Percentiles rank a stretch among this genome's conserved stretches.
Evolutionary conservation across 2,888 invertebrate genomes (phyloP).

Genomic region (Polylopha cassiicola): DNA sequence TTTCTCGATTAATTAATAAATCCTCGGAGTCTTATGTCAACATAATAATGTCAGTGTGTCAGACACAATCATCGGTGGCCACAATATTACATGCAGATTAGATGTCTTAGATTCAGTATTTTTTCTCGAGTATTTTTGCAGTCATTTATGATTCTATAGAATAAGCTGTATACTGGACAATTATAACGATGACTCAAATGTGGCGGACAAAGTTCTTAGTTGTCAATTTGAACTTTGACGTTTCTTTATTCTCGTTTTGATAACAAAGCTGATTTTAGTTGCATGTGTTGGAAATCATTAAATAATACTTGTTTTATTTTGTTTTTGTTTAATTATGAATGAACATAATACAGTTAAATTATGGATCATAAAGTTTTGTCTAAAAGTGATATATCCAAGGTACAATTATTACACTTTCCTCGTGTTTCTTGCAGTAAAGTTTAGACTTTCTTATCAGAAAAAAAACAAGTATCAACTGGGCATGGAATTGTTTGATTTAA

Average conservation of each 20-base stretch:
- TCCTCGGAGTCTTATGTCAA: too few species aligned
- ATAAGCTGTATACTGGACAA: too few species aligned
- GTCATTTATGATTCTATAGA: too few species aligned
- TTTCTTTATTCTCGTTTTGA: neutral
- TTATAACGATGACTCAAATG: too few species aligned
- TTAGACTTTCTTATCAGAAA: slow-evolving; percentile 48
- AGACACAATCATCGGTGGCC: too few species aligned
- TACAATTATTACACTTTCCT: slow-evolving; percentile 62
- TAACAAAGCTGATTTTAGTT: neutral
- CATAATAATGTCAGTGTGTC: too few species aligned
- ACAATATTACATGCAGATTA: too few species aligned
- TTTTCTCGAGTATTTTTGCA: too few species aligned
- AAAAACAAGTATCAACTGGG: slow-evolving; percentile 28
- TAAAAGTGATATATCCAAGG: slow-evolving; percentile 69
- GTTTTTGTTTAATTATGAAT: slow-evolving; percentile 50
- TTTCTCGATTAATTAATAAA: too few species aligned
- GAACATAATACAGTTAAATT: slow-evolving; percentile 46
- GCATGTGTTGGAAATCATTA: slow-evolving; percentile 14
- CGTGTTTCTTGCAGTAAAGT: slow-evolving; percentile 63
- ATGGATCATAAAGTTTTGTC: slow-evolving; percentile 68
- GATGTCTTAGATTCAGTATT: too few species aligned
- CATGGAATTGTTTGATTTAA: slow-evolving; percentile 50
- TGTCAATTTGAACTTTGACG: slow-evolving; percentile 5
- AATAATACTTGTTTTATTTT: slow-evolving; percentile 19
- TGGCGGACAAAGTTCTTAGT: neutral